phyloP scores from a whole-genome alignment of 2,888 invertebrate species.

The Scaptomyza parva region DNA sequence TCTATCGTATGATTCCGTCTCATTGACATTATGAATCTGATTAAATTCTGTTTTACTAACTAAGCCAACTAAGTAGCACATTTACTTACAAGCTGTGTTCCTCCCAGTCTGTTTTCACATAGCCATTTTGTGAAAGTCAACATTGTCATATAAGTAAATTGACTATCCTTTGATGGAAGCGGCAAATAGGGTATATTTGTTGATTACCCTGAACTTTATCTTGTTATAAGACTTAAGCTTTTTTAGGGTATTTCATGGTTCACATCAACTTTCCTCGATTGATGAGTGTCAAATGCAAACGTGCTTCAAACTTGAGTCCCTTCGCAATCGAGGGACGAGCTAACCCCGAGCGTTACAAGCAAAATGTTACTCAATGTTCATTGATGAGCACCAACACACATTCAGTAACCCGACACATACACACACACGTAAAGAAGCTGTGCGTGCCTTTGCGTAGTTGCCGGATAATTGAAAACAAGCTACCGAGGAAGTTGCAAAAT shows the following conservation, averaged over 20 bases:
- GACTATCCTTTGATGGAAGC: conserved; percentile 5
- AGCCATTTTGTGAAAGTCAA: conserved; percentile 24
- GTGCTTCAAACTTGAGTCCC: conserved; percentile 53
- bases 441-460: conserved; percentile 38
- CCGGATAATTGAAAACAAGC: conserved; percentile 70
- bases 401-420: conserved; percentile 2
- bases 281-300: conserved; percentile 54
- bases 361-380: conserved; percentile 62
- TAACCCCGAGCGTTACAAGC: conserved; percentile 34
- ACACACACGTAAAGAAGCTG: conserved; percentile 14
- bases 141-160: conserved; percentile 22
- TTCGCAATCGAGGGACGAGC: conserved; percentile 19
- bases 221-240: not conserved
- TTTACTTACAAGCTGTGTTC: conserved; percentile 19
- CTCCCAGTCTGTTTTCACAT: not conserved
- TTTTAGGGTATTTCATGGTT: conserved; percentile 11
- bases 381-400: conserved; percentile 51
- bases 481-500: conserved; percentile 27
- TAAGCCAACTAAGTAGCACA: conserved; percentile 13
- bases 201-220: too few species aligned
- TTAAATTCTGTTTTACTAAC: conserved; percentile 25
- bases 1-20: conserved; percentile 1
- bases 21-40: conserved; percentile 42
- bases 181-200: too few species aligned
- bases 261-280: not conserved